phyloP scores from a whole-genome alignment of 1,140 invertebrate species.

The Subanguina moxae region DNA sequence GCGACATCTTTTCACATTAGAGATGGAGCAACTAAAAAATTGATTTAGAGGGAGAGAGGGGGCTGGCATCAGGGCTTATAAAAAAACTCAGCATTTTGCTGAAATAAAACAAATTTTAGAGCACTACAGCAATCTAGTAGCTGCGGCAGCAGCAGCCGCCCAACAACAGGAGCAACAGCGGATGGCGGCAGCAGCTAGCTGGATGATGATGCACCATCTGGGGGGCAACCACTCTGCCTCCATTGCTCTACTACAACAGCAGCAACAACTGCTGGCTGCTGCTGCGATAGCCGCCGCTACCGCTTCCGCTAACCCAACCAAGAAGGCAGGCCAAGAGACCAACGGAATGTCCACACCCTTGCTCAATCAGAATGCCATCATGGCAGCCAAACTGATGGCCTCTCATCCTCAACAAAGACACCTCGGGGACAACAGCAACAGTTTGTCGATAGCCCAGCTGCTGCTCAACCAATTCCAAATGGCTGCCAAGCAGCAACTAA shows the following conservation, averaged over 20 bases:
- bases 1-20: no score
- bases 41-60: no score
- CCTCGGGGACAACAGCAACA: constrained; percentile 2
- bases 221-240: background rate
- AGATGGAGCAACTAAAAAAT: no score
- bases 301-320: background rate
- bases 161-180: constrained; percentile 12
- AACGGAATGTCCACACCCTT: background rate
- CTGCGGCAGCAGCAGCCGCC: background rate
- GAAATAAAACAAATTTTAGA: no score
- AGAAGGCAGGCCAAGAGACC: background rate
- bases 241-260: constrained; percentile 8
- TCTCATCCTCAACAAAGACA: background rate
- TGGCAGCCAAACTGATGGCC: background rate
- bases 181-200: constrained; percentile 9
- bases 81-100: no score
- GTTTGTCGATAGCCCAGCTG: background rate
- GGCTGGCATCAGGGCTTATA: no score
- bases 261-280: constrained; percentile 12
- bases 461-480: background rate
- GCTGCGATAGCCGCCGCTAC: background rate
- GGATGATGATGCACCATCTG: background rate
- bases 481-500: background rate
- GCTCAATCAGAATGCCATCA: constrained; percentile 3
- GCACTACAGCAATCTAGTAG: constrained; percentile 1